A percentile compares a stretch with the other conserved stretches of the same genome.
Conservation (phyloP, 1,140 invertebrate genomes). For the Lanistes nyassanus region DNA sequence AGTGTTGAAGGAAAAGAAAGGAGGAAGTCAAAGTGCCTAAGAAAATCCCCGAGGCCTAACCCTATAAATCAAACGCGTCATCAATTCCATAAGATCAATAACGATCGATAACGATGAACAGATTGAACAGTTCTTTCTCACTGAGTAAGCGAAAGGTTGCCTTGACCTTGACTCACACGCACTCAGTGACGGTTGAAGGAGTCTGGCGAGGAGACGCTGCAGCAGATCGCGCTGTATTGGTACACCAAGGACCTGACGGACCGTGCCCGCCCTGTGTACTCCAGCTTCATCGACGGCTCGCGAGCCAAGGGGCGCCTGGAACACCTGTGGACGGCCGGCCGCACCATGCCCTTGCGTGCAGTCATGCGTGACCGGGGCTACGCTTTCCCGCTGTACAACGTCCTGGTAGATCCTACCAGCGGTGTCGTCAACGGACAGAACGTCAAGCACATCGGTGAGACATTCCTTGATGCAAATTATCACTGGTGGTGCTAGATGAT, state of each 20-base stretch:
- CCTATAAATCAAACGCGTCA: no score
- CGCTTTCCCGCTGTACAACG: conserved; percentile 34
- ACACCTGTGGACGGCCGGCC: conserved; percentile 26
- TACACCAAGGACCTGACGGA: conserved; percentile 27
- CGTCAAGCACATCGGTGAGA: conserved; percentile 28
- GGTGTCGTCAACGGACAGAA: conserved; percentile 34
- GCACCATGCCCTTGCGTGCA: conserved; percentile 21
- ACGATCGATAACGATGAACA: no score
- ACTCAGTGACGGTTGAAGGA: not conserved
- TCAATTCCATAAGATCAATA: no score
- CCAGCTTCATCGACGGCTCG: conserved; percentile 31
- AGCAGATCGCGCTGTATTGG: conserved; percentile 29
- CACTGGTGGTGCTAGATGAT: no score
- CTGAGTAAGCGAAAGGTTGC: no score
- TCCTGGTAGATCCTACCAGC: conserved; percentile 23
- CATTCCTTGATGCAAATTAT: no score
- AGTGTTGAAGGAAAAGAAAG: no score
- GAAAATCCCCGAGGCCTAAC: no score
- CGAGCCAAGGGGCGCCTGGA: conserved; percentile 10
- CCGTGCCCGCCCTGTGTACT: conserved; percentile 24
- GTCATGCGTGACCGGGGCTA: conserved; percentile 34
- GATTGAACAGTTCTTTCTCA: no score
- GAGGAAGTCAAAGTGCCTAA: no score
- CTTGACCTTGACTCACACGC: no score
- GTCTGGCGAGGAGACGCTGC: not conserved